These are phyloP conservation scores for Tetranychus cinnabarinus DNA, from an alignment of 1,140 invertebrate species.

Conservation along the genomic window DNA sequence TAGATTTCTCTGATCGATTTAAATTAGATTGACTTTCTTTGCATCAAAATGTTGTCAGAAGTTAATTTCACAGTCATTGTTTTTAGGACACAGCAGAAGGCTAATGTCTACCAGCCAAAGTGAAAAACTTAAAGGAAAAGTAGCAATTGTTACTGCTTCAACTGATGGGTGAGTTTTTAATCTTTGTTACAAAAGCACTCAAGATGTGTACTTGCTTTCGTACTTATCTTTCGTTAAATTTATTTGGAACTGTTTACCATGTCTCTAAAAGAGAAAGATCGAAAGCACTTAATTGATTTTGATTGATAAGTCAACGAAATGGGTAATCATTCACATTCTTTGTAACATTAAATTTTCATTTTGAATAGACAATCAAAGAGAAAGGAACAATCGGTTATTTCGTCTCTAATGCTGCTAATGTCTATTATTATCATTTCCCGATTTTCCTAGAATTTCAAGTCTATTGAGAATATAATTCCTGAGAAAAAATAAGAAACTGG, in stretches of 20 bases:
- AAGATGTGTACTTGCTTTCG: not conserved
- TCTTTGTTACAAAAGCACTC: not conserved
- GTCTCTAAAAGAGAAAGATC: slow-evolving; percentile 21
- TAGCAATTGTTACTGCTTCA: slow-evolving; percentile 73
- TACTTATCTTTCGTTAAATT: not conserved
- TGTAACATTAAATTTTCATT: too few relatives aligned
- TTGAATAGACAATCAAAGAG: slow-evolving; percentile 33
- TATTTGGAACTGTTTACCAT: slow-evolving; percentile 22
- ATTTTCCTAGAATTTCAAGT: slow-evolving; percentile 33
- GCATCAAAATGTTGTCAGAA: too few relatives aligned
- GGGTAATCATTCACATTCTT: not conserved
- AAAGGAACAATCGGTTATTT: slow-evolving; percentile 79
- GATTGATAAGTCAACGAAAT: slow-evolving; percentile 9
- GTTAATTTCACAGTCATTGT: too few relatives aligned
- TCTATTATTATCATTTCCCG: slow-evolving; percentile 18
- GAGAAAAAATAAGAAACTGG: slow-evolving; percentile 30
- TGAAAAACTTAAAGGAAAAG: slow-evolving; percentile 33
- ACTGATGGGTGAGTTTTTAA: slow-evolving; percentile 46
- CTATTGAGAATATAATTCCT: too few relatives aligned
- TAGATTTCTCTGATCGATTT: too few relatives aligned
- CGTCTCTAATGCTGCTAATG: slow-evolving; percentile 68
- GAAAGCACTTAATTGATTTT: slow-evolving; percentile 20
- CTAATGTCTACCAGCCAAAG: too few relatives aligned
- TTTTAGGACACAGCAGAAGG: too few relatives aligned
- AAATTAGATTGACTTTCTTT: too few relatives aligned